A percentile compares a stretch with the other conserved stretches of the same genome.
Evolutionary conservation across 1,140 invertebrate species (phyloP).

Genomic region (Helicoverpa armigera): DNA sequence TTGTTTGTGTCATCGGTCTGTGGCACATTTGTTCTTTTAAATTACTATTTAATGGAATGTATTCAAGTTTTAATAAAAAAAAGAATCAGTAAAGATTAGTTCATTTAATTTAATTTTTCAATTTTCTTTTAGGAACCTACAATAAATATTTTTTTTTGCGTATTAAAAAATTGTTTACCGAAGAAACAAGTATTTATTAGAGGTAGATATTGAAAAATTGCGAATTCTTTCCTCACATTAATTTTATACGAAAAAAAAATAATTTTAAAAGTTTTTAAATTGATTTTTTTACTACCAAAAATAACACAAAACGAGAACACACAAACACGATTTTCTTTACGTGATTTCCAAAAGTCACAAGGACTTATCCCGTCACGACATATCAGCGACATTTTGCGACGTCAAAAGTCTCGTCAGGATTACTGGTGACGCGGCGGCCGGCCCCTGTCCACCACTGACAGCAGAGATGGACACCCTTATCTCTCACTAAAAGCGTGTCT

Average conservation of each 20-base stretch:
- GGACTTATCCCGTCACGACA: slow-evolving; percentile 50
- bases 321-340: slow-evolving; percentile 43
- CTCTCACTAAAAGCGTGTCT: slow-evolving; percentile 49
- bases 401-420: slow-evolving; percentile 51
- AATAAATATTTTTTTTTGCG: no score
- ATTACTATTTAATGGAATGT: no score
- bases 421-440: slow-evolving; percentile 43
- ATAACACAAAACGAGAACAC: neutral
- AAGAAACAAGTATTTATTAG: neutral
- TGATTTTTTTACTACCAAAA: neutral
- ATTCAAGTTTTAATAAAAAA: no score
- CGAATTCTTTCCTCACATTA: neutral
- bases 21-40: no score
- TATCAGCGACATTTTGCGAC: slow-evolving; percentile 50
- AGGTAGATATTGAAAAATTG: slow-evolving; percentile 1
- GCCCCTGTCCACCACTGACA: slow-evolving; percentile 48
- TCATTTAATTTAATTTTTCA: no score
- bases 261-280: no score
- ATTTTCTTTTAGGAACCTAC: no score
- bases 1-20: no score
- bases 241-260: no score
- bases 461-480: slow-evolving; percentile 48
- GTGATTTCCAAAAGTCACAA: slow-evolving; percentile 42
- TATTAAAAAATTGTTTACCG: no score
- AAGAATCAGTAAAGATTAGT: no score